Evolutionary conservation across 2,888 invertebrate genomes (phyloP).

Genomic region (Formica aserva): DNA sequence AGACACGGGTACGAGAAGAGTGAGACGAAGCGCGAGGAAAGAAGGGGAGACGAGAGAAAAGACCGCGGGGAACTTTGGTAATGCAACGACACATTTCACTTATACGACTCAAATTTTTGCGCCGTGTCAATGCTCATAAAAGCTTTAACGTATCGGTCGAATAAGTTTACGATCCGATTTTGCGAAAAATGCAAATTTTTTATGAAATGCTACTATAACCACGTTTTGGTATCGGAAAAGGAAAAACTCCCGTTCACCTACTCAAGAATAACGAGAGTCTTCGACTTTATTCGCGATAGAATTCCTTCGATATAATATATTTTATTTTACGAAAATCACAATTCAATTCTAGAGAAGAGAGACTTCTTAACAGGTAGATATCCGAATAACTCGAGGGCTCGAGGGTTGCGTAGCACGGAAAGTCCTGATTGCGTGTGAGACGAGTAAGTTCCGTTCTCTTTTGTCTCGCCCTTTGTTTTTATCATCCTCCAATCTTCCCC

Average conservation of each 20-base stretch:
- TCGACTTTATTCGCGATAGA: background rate
- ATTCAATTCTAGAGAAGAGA: background rate
- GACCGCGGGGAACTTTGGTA: conserved; percentile 3
- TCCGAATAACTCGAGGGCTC: conserved; percentile 12
- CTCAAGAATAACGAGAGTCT: background rate
- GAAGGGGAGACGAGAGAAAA: background rate
- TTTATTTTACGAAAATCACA: background rate
- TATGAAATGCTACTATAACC: background rate
- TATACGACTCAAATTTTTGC: background rate
- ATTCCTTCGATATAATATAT: background rate
- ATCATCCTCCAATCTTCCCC: conserved; percentile 28
- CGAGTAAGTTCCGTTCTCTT: background rate
- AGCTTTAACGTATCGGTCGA: background rate
- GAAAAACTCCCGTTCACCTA: background rate
- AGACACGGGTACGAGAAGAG: background rate
- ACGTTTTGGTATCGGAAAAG: background rate
- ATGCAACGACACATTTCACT: conserved; percentile 14
- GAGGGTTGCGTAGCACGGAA: conserved; percentile 30
- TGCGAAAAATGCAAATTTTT: background rate
- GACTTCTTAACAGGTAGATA: conserved; percentile 8
- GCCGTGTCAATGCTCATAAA: conserved; percentile 16
- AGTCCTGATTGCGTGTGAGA: background rate
- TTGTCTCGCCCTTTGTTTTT: background rate
- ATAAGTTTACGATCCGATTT: conserved; percentile 8
- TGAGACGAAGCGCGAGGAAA: conserved; percentile 14